Evolutionary conservation across 2,888 invertebrate species (phyloP), one percentile per base, ranked within the genome.

Genomic region (Papilio protenor): DNA sequence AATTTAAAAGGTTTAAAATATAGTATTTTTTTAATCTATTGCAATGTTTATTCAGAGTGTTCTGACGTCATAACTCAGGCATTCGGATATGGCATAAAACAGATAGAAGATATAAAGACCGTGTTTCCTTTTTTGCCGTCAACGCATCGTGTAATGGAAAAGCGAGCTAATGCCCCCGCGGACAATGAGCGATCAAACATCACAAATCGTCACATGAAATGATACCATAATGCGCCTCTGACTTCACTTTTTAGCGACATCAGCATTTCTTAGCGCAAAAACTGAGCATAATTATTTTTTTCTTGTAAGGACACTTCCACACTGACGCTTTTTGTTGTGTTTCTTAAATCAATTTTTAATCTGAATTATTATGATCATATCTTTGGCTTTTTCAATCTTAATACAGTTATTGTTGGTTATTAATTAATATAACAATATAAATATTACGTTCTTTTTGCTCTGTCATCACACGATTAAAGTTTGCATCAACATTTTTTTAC

Each of bases 211-310:
- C 80, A 80, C 70, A 80, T 79, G 80, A 83, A 85, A 85, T 85
- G 85, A 83, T 84, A 84, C 85, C 78, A 76, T 86, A 87, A 85
- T 85, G 83, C 82, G 73, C 75, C 79, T 80, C 79, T 69, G 79
- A 66, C 78, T 72, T 76, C 76, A 75, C 75, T 75, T 78, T 79
- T 80, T 80, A 79, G 73, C 76, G 70, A 69, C 79, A 85, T 84
- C 84, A 83, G 81, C 80, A 83, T 84, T 79, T 81, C 83, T 77
- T 61, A 61, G 75, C 59, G 78, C 78, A 80, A 87, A 84, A 85
- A 84, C 77, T 76, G 75, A 69, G 76, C 75, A 82, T 85, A 84
- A 84, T 84, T 87, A 85, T 86, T 82, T 77, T 87, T 86, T 86
- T 82, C 77, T 78, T 69, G 27, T 23, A 77, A 75, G 78, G 6